Conservation (phyloP, 2,797 vertebrate genomes). For the Typhlichthys subterraneus region DNA sequence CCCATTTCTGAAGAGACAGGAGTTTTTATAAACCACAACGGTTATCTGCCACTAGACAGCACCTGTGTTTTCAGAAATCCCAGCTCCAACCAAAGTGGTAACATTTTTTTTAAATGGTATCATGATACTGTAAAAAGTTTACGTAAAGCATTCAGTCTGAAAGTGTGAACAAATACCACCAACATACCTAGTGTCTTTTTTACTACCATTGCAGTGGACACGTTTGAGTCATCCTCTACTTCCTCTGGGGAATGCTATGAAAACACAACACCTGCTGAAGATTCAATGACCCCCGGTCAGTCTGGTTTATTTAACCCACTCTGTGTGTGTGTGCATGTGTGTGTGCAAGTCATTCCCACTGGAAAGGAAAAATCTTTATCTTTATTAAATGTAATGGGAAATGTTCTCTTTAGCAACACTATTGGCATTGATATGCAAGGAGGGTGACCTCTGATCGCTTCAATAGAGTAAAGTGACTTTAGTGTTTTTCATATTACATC, state of each 20-base stretch:
- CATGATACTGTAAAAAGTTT: background rate
- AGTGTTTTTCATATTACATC: too few species aligned
- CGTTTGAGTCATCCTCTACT: conserved; percentile 70
- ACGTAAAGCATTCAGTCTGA: background rate
- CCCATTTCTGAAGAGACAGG: background rate
- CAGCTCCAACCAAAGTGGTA: conserved; percentile 1
- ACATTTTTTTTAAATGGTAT: background rate
- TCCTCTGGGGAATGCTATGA: conserved; percentile 72
- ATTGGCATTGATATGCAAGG: too few species aligned
- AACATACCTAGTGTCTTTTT: background rate
- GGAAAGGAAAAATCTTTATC: background rate
- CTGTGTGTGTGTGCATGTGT: background rate
- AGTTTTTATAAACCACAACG: rapidly evolving
- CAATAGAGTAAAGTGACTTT: too few species aligned
- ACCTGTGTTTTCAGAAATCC: conserved; percentile 23
- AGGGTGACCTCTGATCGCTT: too few species aligned
- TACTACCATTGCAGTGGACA: conserved; percentile 49
- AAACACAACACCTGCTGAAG: conserved; percentile 31
- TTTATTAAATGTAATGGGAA: too few species aligned
- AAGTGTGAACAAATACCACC: background rate
- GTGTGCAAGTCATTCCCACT: background rate
- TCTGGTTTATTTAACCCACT: background rate
- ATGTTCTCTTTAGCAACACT: too few species aligned
- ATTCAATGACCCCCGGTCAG: conserved; percentile 31
- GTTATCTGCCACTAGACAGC: background rate